These are phyloP conservation scores for Drosophila arawakana DNA, from an alignment of 1,140 invertebrate genomes.

Conservation along the genomic window DNA sequence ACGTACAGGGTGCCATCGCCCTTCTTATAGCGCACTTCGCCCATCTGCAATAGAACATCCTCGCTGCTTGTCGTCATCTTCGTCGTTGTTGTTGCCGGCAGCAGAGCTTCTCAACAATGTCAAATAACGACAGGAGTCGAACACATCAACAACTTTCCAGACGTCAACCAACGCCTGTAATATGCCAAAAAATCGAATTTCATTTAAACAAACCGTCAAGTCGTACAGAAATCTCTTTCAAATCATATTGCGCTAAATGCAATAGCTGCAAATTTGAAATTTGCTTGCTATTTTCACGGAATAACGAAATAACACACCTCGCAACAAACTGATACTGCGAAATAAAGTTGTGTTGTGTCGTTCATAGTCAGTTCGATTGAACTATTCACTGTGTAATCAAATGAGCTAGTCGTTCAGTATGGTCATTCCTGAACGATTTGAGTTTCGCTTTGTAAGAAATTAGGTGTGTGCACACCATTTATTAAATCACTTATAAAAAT, in stretches of 20 bases:
- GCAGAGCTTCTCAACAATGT: conserved; percentile 26
- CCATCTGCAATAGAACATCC: conserved; percentile 96
- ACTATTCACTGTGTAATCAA: too few relatives aligned
- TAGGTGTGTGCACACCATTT: too few relatives aligned
- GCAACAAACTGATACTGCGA: conserved; percentile 25
- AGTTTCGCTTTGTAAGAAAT: too few relatives aligned
- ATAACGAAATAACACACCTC: conserved; percentile 57
- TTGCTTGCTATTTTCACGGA: conserved; percentile 46
- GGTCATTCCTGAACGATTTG: too few relatives aligned
- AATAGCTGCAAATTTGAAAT: conserved; percentile 40
- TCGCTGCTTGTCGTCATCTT: conserved; percentile 87
- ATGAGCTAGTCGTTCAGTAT: too few relatives aligned
- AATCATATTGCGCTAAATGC: conserved; percentile 15
- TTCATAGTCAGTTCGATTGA: neutral
- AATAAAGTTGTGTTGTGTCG: conserved; percentile 15
- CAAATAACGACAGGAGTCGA: conserved; percentile 14
- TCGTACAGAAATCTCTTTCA: neutral
- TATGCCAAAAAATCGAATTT: conserved; percentile 16
- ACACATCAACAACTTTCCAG: conserved; percentile 42
- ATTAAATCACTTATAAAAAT: too few relatives aligned
- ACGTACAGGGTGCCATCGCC: conserved; percentile 97
- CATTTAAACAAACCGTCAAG: neutral
- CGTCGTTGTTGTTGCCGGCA: conserved; percentile 32
- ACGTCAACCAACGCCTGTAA: conserved; percentile 29
- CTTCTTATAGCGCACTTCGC: conserved; percentile 97